Evolutionary conservation across 2,797 vertebrate genomes (phyloP).

Genomic region (Pseudocheirus occidentalis): DNA sequence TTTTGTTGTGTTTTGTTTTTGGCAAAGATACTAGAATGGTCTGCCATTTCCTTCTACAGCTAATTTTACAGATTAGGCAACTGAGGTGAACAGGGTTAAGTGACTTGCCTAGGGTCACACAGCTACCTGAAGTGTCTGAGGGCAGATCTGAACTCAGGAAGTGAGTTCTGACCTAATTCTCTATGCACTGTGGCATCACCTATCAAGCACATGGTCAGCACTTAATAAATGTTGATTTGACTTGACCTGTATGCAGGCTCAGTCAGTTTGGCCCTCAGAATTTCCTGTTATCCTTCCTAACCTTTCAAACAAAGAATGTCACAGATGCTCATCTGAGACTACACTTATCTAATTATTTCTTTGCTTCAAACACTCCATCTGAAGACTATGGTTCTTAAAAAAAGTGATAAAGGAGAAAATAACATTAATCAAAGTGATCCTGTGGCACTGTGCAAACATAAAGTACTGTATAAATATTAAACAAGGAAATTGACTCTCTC

Average conservation of each 20-base stretch:
- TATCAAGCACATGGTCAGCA: background rate
- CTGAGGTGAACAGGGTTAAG: background rate
- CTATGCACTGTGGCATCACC: background rate
- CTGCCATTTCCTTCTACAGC: background rate
- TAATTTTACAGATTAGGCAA: background rate
- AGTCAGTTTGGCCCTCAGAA: background rate
- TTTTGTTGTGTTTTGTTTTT: background rate
- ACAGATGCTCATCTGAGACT: background rate
- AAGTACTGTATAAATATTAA: background rate
- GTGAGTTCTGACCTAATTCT: background rate
- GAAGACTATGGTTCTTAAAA: background rate
- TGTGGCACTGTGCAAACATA: background rate
- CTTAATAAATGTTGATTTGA: background rate
- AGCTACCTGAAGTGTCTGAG: background rate
- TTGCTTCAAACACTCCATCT: background rate
- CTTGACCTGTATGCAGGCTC: background rate
- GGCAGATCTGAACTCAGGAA: background rate
- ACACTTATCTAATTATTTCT: background rate
- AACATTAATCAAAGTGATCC: background rate
- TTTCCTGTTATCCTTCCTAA: background rate
- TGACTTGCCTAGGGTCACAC: background rate
- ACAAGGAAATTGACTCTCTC: background rate
- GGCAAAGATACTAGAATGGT: background rate
- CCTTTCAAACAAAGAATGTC: background rate
- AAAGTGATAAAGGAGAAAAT: constrained; percentile 22